phyloP scores from a whole-genome alignment of 2,888 invertebrate genomes.

The Drosophila quinaria region DNA sequence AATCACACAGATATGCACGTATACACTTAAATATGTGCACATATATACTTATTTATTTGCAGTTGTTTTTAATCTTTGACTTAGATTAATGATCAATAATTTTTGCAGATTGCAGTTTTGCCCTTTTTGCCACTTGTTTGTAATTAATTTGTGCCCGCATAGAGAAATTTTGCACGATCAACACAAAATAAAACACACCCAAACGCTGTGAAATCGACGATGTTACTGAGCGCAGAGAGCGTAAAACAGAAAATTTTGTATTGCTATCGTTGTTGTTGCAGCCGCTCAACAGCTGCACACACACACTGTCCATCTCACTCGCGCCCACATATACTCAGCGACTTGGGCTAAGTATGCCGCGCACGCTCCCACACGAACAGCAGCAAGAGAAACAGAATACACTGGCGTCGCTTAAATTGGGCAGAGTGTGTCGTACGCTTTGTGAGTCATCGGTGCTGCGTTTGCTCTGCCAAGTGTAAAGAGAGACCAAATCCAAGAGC shows the following conservation, averaged over 20 bases:
- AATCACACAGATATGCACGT: conserved; percentile 47
- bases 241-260: conserved; percentile 34
- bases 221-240: conserved; percentile 68
- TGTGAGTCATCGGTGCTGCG: conserved; percentile 61
- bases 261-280: conserved; percentile 36
- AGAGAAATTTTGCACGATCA: conserved; percentile 45
- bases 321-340: conserved; percentile 12
- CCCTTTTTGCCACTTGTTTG: conserved; percentile 48
- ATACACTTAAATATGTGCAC: conserved; percentile 8
- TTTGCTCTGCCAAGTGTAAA: conserved; percentile 33
- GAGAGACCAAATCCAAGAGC: conserved; percentile 31
- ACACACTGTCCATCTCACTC: conserved; percentile 38
- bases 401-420: conserved; percentile 47
- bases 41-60: conserved; percentile 6
- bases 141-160: conserved; percentile 54
- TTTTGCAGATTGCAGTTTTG: conserved; percentile 23
- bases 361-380: conserved; percentile 66
- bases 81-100: conserved; percentile 13
- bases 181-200: conserved; percentile 75
- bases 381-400: conserved; percentile 34
- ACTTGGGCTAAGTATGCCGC: conserved; percentile 56
- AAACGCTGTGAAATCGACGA: conserved; percentile 79
- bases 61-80: conserved; percentile 25
- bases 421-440: conserved; percentile 11
- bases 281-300: conserved; percentile 45